A percentile compares a stretch with the other conserved stretches of the same genome.
These are phyloP conservation scores for Chironomus striatipennis DNA, from an alignment of 1,140 invertebrate species.

Conservation along the genomic window DNA sequence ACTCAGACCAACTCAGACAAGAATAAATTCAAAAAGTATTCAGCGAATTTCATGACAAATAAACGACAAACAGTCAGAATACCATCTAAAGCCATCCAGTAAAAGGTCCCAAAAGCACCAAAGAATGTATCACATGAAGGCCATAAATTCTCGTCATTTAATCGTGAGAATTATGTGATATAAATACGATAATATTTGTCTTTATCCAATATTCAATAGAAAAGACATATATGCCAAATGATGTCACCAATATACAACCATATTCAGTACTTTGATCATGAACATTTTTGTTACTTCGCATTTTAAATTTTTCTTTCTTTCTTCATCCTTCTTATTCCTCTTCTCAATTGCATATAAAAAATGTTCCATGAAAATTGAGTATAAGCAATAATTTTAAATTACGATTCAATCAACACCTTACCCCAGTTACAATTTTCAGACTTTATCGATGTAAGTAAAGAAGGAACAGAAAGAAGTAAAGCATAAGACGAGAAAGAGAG, in stretches of 20 bases:
- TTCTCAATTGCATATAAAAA: background rate
- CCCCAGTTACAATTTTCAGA: conserved; percentile 1
- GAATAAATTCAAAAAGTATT: too few relatives aligned
- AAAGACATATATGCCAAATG: background rate
- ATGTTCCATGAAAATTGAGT: background rate
- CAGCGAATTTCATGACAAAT: too few relatives aligned
- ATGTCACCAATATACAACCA: conserved; percentile 3
- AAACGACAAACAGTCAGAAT: too few relatives aligned
- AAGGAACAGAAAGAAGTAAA: background rate
- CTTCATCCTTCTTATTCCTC: too few relatives aligned
- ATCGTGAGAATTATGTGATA: conserved; percentile 20
- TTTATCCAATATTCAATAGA: conserved; percentile 21
- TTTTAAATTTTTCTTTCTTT: background rate
- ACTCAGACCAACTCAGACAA: too few relatives aligned
- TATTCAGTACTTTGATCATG: background rate
- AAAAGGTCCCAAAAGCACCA: too few relatives aligned
- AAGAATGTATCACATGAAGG: background rate
- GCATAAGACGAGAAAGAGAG: background rate
- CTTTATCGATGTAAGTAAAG: background rate
- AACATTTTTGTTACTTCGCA: background rate
- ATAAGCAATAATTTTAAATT: background rate
- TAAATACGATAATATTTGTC: background rate
- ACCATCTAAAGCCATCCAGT: too few relatives aligned
- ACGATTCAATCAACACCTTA: conserved; percentile 12
- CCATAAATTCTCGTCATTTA: conserved; percentile 2